Evolutionary conservation across 1,140 invertebrate genomes (phyloP).

Genomic region (Papilio dardanus): DNA sequence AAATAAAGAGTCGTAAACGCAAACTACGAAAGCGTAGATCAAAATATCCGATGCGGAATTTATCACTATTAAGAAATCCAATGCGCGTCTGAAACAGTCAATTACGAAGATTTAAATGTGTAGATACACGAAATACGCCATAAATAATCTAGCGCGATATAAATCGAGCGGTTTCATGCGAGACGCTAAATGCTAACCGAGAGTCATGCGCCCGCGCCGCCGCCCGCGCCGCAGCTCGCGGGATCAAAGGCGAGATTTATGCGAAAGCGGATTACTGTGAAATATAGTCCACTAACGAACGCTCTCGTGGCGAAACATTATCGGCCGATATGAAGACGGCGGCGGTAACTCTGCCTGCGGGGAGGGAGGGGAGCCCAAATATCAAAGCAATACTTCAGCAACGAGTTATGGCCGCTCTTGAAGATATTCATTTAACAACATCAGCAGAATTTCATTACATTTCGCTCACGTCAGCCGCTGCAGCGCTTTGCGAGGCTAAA

Average conservation of each 20-base stretch:
- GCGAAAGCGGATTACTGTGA: slow-evolving; percentile 42
- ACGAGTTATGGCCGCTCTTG: slow-evolving; percentile 18
- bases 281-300: slow-evolving; percentile 45
- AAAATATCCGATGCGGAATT: slow-evolving; percentile 36
- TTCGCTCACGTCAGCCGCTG: slow-evolving; percentile 21
- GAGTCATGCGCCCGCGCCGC: slow-evolving; percentile 32
- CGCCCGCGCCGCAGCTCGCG: slow-evolving; percentile 17
- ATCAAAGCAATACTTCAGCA: slow-evolving; percentile 30
- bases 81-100: slow-evolving; percentile 35
- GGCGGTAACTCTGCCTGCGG: neutral
- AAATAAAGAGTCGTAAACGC: slow-evolving; percentile 23
- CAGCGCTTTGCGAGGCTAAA: neutral
- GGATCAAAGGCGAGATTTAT: slow-evolving; percentile 43
- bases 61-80: slow-evolving; percentile 39
- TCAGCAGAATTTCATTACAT: slow-evolving; percentile 3
- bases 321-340: slow-evolving; percentile 31
- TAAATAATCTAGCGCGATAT: slow-evolving; percentile 35
- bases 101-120: slow-evolving; percentile 38
- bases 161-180: slow-evolving; percentile 33
- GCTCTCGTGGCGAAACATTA: slow-evolving; percentile 30
- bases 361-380: neutral
- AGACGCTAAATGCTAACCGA: slow-evolving; percentile 35
- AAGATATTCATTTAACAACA: slow-evolving; percentile 25
- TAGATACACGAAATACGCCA: slow-evolving; percentile 27
- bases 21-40: slow-evolving; percentile 24